These are phyloP conservation scores for Larimichthys crocea DNA, from an alignment of 2,113 vertebrate species.

Conservation along the genomic window DNA sequence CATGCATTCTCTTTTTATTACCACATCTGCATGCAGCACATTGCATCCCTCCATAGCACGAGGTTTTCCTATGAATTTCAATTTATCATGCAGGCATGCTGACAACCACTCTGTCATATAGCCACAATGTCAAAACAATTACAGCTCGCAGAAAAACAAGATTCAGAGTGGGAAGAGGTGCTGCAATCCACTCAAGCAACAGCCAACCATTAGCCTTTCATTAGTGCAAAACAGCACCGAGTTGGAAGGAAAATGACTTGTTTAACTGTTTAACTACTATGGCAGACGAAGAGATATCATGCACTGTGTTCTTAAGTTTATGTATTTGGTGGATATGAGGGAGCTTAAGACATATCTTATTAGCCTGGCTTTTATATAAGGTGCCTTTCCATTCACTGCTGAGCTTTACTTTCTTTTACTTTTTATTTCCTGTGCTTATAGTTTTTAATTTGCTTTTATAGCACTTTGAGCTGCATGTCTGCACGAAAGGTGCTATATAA, in stretches of 20 bases:
- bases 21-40: background rate
- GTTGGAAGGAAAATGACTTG: background rate
- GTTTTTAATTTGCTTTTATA: too few relatives aligned
- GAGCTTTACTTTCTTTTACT: too few relatives aligned
- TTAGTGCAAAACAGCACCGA: constrained; percentile 12
- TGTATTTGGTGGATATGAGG: background rate
- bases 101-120: constrained; percentile 42
- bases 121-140: constrained; percentile 59
- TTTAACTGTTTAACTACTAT: constrained; percentile 11
- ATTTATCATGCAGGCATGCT: constrained; percentile 26
- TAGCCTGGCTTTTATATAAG: too few relatives aligned
- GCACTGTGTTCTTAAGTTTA: background rate
- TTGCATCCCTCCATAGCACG: background rate
- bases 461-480: too few relatives aligned
- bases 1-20: constrained; percentile 17
- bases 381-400: too few relatives aligned
- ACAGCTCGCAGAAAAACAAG: constrained; percentile 36
- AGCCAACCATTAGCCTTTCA: constrained; percentile 47
- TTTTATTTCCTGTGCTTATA: too few relatives aligned
- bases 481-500: too few relatives aligned
- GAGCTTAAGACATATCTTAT: too few relatives aligned
- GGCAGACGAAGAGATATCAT: background rate
- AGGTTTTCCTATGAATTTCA: constrained; percentile 27
- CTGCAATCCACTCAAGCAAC: constrained; percentile 30
- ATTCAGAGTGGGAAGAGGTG: constrained; percentile 26